Conservation (phyloP, 2,888 invertebrate species). For the Thera britannica region DNA sequence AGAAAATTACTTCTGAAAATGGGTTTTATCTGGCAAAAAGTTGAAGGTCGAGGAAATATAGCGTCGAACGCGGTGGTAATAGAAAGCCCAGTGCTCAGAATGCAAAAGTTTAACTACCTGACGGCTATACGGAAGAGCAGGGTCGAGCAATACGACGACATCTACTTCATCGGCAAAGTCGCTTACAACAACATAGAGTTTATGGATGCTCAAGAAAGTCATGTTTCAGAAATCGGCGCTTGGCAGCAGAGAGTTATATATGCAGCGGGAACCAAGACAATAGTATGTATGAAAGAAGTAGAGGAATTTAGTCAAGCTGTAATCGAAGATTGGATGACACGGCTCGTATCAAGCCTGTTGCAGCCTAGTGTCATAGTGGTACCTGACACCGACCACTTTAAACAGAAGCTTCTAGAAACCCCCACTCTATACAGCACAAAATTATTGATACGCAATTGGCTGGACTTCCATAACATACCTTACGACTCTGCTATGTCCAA, state of each 20-base stretch:
- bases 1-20: conserved; percentile 50
- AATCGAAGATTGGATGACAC: conserved; percentile 45
- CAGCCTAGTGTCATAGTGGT: conserved; percentile 46
- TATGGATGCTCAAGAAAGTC: conserved; percentile 20
- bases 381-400: conserved; percentile 38
- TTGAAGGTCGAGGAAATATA: conserved; percentile 5
- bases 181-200: conserved; percentile 29
- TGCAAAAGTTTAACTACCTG: conserved; percentile 55
- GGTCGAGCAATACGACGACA: conserved; percentile 10
- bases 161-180: conserved; percentile 50
- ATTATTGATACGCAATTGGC: conserved; percentile 48
- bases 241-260: conserved; percentile 40
- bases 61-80: conserved; percentile 41
- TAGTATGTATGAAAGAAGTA: conserved; percentile 32
- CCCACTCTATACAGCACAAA: conserved; percentile 41
- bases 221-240: conserved; percentile 2
- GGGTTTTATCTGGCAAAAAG: conserved; percentile 54
- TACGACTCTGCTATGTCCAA: conserved; percentile 43
- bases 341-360: conserved; percentile 37
- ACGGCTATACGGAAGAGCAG: conserved; percentile 43
- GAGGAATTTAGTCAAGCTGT: conserved; percentile 26
- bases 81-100: conserved; percentile 53
- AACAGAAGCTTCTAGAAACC: conserved; percentile 27
- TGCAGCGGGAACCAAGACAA: conserved; percentile 38
- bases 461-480: conserved; percentile 46